Conservation (phyloP, 2,113 vertebrate genomes). For the Elephas maximus region DNA sequence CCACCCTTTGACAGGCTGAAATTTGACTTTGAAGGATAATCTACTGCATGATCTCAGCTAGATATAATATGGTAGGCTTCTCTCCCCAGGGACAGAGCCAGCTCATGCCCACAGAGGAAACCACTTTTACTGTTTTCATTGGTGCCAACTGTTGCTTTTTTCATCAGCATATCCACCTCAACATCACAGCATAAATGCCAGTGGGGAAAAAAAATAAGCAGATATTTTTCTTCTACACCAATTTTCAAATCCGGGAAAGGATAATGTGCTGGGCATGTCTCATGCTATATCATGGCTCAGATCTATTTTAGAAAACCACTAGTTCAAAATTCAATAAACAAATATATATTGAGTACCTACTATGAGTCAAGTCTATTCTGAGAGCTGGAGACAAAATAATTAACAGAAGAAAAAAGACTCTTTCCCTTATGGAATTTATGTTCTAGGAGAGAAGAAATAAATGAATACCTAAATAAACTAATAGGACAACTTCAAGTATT, state of each 20-base stretch:
- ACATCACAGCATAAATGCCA: not conserved
- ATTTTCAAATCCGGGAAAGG: conserved; percentile 32
- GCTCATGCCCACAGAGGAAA: conserved; percentile 59
- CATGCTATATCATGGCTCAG: not conserved
- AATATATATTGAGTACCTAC: conserved; percentile 32
- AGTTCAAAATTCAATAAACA: conserved; percentile 4
- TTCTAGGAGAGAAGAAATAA: not conserved
- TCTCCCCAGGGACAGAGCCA: conserved; percentile 44
- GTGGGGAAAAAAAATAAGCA: not conserved
- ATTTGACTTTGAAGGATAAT: conserved; percentile 79
- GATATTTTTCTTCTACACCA: conserved; percentile 4
- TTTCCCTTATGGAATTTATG: not conserved
- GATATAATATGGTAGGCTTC: conserved; percentile 39
- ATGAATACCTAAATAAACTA: not conserved
- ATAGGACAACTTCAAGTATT: not conserved
- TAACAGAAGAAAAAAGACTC: not conserved
- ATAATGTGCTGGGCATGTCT: not conserved
- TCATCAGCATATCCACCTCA: not conserved
- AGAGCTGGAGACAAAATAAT: conserved; percentile 10
- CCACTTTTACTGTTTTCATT: conserved; percentile 22
- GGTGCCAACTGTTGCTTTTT: not conserved
- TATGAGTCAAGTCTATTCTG: not conserved
- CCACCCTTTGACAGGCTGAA: conserved; percentile 72
- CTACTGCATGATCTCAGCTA: conserved; percentile 48
- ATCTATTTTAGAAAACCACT: conserved; percentile 35